Evolutionary conservation across 2,888 invertebrate species (phyloP).

Genomic region (Lissocephala sabroskyi): DNA sequence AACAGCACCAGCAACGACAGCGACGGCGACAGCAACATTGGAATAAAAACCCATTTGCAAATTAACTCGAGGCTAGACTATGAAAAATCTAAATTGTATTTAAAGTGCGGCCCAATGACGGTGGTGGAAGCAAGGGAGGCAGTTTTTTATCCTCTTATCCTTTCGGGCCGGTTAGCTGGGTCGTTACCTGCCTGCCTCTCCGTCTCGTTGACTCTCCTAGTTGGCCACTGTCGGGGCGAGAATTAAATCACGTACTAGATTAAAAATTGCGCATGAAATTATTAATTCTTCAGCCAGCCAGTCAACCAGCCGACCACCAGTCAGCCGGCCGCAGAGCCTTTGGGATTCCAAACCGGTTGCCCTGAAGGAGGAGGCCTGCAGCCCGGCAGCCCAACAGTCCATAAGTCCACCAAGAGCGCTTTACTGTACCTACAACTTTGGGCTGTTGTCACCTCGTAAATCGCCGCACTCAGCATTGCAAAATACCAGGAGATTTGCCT

Average conservation of each 20-base stretch:
- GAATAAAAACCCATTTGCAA: constrained; percentile 62
- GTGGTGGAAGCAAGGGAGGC: too few species aligned
- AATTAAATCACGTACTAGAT: constrained; percentile 72
- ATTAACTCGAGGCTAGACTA: constrained; percentile 62
- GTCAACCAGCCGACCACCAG: background rate
- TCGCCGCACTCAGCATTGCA: too few species aligned
- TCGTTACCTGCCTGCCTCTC: background rate
- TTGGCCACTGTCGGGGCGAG: constrained; percentile 27
- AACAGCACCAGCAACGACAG: constrained; percentile 13
- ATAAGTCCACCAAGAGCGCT: background rate
- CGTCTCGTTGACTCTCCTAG: constrained; percentile 4
- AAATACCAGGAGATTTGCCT: too few species aligned
- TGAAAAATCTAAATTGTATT: constrained; percentile 53
- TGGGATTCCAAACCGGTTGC: constrained; percentile 33
- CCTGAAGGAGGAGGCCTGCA: too few species aligned
- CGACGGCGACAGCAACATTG: constrained; percentile 21
- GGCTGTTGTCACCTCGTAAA: constrained; percentile 60
- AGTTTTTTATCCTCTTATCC: constrained; percentile 3
- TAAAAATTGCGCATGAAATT: constrained; percentile 72
- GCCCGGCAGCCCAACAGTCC: background rate
- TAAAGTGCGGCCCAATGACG: constrained; percentile 32
- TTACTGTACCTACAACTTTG: background rate
- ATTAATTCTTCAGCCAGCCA: constrained; percentile 52
- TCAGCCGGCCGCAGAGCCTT: background rate
- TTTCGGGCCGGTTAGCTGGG: background rate